phyloP scores from a whole-genome alignment of 2,113 vertebrate species.

The Tympanuchus pallidicinctus region DNA sequence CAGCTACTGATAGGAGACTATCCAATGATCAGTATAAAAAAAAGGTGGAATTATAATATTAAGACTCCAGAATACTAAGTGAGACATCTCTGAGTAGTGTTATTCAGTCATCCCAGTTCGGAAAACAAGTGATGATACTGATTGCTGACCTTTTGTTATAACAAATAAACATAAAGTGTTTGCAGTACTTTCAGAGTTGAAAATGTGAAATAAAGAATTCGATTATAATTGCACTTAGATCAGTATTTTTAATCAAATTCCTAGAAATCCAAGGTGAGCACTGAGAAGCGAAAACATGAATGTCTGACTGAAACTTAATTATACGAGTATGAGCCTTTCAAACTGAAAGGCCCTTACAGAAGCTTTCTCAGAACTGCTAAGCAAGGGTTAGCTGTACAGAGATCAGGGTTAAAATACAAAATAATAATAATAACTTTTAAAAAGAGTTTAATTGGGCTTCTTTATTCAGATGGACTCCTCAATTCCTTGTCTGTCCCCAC shows the following conservation, averaged over 20 bases:
- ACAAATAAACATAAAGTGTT: background rate
- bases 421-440: accelerated
- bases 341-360: background rate
- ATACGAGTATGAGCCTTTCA: background rate
- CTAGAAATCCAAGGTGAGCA: background rate
- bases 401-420: background rate
- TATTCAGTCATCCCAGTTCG: background rate
- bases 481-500: background rate
- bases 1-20: background rate
- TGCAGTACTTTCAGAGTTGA: background rate
- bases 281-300: background rate
- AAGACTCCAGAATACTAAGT: background rate
- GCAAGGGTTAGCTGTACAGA: background rate
- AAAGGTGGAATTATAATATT: background rate
- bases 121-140: background rate
- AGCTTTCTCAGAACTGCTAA: background rate
- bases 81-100: background rate
- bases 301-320: background rate
- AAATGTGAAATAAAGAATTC: background rate
- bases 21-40: background rate
- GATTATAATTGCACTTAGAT: background rate
- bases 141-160: background rate
- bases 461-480: background rate
- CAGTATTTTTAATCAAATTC: background rate
- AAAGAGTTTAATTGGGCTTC: background rate